Base-by-base conservation (phyloP, 2,113 vertebrate genomes). In the Synodontis membranacea region DNA sequence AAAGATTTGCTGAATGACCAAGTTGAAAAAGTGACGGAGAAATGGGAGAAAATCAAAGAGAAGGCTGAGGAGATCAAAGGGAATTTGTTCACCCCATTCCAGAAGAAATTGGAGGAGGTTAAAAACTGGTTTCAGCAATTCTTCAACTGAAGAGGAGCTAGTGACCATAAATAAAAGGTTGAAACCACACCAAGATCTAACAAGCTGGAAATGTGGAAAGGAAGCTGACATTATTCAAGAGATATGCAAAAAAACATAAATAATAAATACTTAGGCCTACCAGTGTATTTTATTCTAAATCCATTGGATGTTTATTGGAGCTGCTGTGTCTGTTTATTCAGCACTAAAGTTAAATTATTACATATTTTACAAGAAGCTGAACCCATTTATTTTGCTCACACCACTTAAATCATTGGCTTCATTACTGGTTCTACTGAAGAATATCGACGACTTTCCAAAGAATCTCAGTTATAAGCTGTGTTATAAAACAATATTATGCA, bases 1-100 rank as follows among this genome's bases (percentile, higher is more conserved):
- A 91, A 90, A 7, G 90, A 95, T 4, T 84, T 94, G 84, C 56
- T 96, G 80, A 87, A n/a, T 25, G 84, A 92, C 1, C 93, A 95
- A 88, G 56, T 89, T 7, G 91, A 92, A 37, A 79, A n/a, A 23
- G 1, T 94, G 54, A 88, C 80, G 15, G 86, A 88, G 5, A 88
- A 80, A 76, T 64, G 23, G 80, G 88, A 92, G 48, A 90, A 92
- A 28, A 52, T 96, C n/a, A 92, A 89, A 78, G 74, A 86, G 0
- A 83, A 89, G 3, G 2, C 94, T 0, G 90, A 93, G 80, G 84
- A 91, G 34, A 89, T 90, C 4, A 7, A 90, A 0, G 76, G 86
- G 2, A 86, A 89, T 25, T 7, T 96, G 86, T 72, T 62, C 0
- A 52, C 70, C 68, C 78, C 88, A 12, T 5, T 96, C 82, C 88